Conservation (phyloP, 1,140 invertebrate species). For the Leptinotarsa texana region DNA sequence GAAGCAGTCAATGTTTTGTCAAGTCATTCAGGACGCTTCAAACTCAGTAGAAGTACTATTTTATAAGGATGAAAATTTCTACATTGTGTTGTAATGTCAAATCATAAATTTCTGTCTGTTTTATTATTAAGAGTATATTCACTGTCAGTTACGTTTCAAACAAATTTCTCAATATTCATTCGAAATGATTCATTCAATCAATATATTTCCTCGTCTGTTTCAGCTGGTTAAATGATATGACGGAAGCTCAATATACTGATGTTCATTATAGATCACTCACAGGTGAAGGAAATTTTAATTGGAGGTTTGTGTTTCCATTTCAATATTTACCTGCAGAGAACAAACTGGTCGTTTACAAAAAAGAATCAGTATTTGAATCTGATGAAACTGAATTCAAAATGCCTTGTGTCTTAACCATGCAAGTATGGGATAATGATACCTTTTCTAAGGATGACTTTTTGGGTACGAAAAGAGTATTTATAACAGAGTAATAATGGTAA, state of each 20-base stretch:
- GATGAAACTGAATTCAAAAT: constrained; percentile 70
- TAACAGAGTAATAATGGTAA: no score
- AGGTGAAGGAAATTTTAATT: constrained; percentile 88
- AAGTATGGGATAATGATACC: constrained; percentile 79
- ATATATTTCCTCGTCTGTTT: background rate
- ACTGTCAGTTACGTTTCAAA: no score
- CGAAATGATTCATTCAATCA: no score
- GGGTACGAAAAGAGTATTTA: constrained; percentile 57
- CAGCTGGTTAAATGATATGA: constrained; percentile 75
- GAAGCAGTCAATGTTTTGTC: no score
- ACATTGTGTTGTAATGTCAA: no score
- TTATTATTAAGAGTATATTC: no score
- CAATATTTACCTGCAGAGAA: constrained; percentile 78
- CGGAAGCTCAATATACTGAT: constrained; percentile 78
- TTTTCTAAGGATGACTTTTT: constrained; percentile 80
- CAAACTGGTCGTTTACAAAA: constrained; percentile 66
- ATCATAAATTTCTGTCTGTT: no score
- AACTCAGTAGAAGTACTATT: no score
- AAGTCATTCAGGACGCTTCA: no score
- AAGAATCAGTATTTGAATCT: constrained; percentile 65
- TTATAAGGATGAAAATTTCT: no score
- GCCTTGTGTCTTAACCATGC: constrained; percentile 66
- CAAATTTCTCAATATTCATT: no score
- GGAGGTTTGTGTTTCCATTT: constrained; percentile 85
- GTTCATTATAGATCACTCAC: constrained; percentile 78